Base-by-base conservation (phyloP, 2,888 invertebrate genomes). In the Melanostoma mellinum region DNA sequence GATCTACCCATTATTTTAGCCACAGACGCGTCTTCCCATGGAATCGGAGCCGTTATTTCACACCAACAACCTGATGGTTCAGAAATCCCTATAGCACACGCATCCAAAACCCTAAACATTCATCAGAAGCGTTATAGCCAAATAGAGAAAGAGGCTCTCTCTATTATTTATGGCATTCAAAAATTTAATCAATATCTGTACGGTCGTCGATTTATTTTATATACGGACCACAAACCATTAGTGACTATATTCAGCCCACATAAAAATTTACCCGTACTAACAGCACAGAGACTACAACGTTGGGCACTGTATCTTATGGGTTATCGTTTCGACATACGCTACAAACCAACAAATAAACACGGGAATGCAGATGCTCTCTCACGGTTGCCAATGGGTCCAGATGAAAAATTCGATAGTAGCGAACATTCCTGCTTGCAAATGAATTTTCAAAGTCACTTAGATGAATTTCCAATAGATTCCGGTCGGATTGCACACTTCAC, bases 1-100 rank as follows among this genome's bases (percentile, higher is more conserved):
- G n/a, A 93, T 87, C 93, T 93, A 0, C 92, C 92, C 74, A 90
- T 90, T 0, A 92, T 89, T 0, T 91, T 91, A 0, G 93, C 92
- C 82, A 93, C 92, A 0, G 88, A 91, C 0, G 92, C 89, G 2
- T 92, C 92, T 9, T 90, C 78, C 0, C 92, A 92, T 44, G 79
- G 72, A 5, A 85, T 84, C 38, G 85, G 78, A 55, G 75, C 68
- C 0, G 74, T 65, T 3, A 79, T 40, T 20, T 46, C 50, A 30
- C 44, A 76, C 40, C n/a, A 6, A 10, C 48, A 40, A 1, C 65
- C 53, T 40, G 52, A 44, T 60, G 67, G 67, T 6, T 44, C 6
- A 35, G 67, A 48, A 32, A 9, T 20, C 1, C 53, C 40, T 1
- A 67, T 67, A 30, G 56, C 74, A 1, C 38, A 63, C 40, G 61